Conservation (phyloP, 2,797 vertebrate species). For the Aeoliscus strigatus region DNA sequence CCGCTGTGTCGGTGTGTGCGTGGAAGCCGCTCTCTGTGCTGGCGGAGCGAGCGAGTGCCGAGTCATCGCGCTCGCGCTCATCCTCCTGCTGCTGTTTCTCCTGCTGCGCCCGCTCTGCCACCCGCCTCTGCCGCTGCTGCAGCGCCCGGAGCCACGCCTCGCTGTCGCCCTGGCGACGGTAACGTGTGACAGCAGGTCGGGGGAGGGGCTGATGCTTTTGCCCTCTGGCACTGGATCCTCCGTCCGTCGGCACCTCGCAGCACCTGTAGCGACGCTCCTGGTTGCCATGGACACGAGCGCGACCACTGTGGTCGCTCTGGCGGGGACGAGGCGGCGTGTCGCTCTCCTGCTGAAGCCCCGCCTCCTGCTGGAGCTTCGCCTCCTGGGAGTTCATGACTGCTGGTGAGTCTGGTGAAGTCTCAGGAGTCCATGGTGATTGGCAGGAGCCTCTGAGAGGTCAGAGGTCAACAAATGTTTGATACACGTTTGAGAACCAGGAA, state of each 20-base stretch:
- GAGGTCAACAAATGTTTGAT: too few species aligned
- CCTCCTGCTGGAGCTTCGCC: slow-evolving; percentile 76
- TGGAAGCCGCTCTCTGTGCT: slow-evolving; percentile 96
- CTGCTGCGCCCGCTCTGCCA: slow-evolving; percentile 62
- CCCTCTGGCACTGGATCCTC: slow-evolving; percentile 11
- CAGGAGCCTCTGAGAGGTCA: slow-evolving; percentile 33
- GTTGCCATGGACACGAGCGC: slow-evolving; percentile 47
- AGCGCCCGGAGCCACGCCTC: slow-evolving; percentile 69
- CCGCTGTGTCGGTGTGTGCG: slow-evolving; percentile 90
- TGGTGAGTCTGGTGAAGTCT: slow-evolving; percentile 36
- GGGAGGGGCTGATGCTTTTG: slow-evolving; percentile 58
- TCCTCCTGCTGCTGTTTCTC: slow-evolving; percentile 58
- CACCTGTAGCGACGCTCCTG: slow-evolving; percentile 59
- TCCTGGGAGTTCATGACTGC: slow-evolving; percentile 86
- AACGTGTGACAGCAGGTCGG: slow-evolving; percentile 67
- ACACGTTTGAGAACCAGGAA: too few species aligned
- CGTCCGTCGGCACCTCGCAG: slow-evolving; percentile 46
- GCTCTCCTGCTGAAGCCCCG: slow-evolving; percentile 69
- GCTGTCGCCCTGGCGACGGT: slow-evolving; percentile 70
- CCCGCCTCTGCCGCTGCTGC: slow-evolving; percentile 66
- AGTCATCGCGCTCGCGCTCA: slow-evolving; percentile 76
- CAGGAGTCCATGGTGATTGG: slow-evolving; percentile 72
- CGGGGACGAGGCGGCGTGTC: slow-evolving; percentile 40
- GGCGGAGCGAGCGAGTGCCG: slow-evolving; percentile 83
- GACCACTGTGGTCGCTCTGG: slow-evolving; percentile 51